Evolutionary conservation across 2,113 vertebrate genomes (phyloP).

Genomic region (Percopsis transmontana): DNA sequence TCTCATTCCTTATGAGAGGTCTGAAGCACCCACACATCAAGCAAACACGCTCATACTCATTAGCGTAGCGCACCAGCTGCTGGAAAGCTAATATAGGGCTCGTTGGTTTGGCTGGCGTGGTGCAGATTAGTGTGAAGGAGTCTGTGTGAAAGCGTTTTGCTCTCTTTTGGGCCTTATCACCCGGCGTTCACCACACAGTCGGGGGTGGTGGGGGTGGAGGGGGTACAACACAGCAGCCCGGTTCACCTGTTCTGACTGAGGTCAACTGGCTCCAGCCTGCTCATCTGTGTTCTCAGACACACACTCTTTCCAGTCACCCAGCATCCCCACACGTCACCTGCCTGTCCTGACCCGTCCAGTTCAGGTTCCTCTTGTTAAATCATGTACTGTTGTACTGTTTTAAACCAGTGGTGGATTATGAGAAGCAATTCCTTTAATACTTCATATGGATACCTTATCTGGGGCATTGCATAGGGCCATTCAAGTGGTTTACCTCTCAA

Average conservation of each 20-base stretch:
- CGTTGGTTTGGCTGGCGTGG: slow-evolving; percentile 54
- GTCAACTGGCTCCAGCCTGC: neutral
- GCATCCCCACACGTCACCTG: neutral
- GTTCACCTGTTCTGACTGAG: neutral
- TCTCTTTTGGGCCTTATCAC: slow-evolving; percentile 60
- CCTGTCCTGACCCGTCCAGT: slow-evolving; percentile 5
- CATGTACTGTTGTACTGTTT: no score
- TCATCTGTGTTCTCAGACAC: neutral
- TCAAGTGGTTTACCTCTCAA: no score
- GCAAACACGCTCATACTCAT: slow-evolving; percentile 60
- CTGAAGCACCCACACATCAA: slow-evolving; percentile 31
- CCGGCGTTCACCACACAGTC: slow-evolving; percentile 19
- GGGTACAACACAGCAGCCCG: slow-evolving; percentile 4
- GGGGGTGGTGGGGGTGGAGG: slow-evolving; percentile 17
- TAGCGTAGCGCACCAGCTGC: slow-evolving; percentile 36
- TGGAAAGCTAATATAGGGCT: slow-evolving; percentile 70
- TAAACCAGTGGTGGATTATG: no score
- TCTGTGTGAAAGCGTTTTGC: slow-evolving; percentile 53
- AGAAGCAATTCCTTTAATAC: no score
- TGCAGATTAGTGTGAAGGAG: slow-evolving; percentile 50
- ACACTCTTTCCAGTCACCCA: neutral
- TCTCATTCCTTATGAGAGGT: neutral
- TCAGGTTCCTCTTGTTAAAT: neutral
- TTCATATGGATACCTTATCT: no score
- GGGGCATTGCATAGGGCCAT: no score